Evolutionary conservation across 2,888 invertebrate species (phyloP).

Genomic region (Dasypogon diadema): DNA sequence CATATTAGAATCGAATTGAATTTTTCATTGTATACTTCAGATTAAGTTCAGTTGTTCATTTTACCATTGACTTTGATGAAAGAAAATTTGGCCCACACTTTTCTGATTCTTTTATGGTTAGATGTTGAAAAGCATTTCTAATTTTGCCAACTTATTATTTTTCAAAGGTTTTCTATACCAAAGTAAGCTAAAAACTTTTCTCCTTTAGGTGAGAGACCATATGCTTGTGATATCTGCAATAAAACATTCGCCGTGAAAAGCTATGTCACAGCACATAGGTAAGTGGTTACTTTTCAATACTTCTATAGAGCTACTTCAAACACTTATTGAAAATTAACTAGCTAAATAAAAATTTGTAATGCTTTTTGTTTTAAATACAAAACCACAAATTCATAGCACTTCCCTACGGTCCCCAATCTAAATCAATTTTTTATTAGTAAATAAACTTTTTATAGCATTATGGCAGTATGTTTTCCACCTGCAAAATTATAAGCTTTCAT

Average conservation of each 20-base stretch:
- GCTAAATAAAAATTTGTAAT: no score
- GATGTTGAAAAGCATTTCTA: conserved; percentile 13
- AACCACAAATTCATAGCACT: no score
- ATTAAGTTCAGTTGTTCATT: neutral
- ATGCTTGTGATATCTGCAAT: conserved; percentile 83
- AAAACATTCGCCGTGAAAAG: conserved; percentile 86
- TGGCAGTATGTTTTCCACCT: no score
- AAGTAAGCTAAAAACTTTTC: neutral
- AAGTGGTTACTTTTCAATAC: conserved; percentile 50
- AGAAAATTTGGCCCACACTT: conserved; percentile 8
- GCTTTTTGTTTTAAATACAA: no score
- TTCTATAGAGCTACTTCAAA: no score
- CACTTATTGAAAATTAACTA: no score
- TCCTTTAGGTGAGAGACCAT: conserved; percentile 78
- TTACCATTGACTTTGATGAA: neutral
- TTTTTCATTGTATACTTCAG: neutral
- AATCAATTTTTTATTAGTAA: no score
- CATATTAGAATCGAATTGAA: conserved; percentile 56
- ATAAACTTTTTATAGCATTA: no score
- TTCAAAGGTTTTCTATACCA: conserved; percentile 36
- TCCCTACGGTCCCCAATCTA: no score
- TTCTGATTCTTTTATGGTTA: conserved; percentile 57
- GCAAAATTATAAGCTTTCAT: no score
- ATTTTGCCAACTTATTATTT: neutral
- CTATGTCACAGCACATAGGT: conserved; percentile 83